Evolutionary conservation across 2,888 invertebrate species (phyloP).

Genomic region (Calameuta filiformis): DNA sequence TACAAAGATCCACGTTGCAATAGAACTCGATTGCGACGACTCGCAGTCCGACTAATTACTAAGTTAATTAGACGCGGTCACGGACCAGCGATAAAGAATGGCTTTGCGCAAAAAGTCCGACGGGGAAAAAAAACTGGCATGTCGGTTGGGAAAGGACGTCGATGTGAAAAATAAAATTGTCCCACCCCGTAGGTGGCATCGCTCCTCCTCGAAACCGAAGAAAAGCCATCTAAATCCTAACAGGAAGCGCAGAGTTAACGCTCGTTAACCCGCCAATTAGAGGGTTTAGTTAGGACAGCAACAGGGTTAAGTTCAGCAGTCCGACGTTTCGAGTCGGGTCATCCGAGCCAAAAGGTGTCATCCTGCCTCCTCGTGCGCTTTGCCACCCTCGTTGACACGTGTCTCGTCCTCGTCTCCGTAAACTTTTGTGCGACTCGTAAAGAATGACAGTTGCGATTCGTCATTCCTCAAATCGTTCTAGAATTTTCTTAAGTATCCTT

Average conservation of each 20-base stretch:
- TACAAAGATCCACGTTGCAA: neutral
- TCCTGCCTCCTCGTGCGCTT: constrained; percentile 31
- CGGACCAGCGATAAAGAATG: neutral
- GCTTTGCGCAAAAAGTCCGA: neutral
- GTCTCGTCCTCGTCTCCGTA: neutral
- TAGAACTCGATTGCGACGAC: neutral
- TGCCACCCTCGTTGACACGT: neutral
- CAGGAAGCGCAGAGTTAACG: constrained; percentile 64
- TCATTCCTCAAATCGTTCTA: neutral
- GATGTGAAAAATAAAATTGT: neutral
- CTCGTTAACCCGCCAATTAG: constrained; percentile 65
- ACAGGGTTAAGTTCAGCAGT: constrained; percentile 52
- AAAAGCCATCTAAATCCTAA: constrained; percentile 61
- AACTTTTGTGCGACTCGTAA: neutral
- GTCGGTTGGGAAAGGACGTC: neutral
- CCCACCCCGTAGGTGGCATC: neutral
- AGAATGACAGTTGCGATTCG: neutral
- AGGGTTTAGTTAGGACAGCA: constrained; percentile 50
- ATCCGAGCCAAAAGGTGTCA: constrained; percentile 55
- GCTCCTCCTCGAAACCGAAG: constrained; percentile 36
- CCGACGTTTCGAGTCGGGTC: constrained; percentile 39
- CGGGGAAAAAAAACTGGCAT: neutral
- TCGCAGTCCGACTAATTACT: neutral
- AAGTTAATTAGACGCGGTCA: neutral
- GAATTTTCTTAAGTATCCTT: neutral